A percentile compares a stretch with the other conserved stretches of the same genome.
These are phyloP conservation scores for Dorcus hopei DNA, from an alignment of 2,888 invertebrate species.

Conservation along the genomic window DNA sequence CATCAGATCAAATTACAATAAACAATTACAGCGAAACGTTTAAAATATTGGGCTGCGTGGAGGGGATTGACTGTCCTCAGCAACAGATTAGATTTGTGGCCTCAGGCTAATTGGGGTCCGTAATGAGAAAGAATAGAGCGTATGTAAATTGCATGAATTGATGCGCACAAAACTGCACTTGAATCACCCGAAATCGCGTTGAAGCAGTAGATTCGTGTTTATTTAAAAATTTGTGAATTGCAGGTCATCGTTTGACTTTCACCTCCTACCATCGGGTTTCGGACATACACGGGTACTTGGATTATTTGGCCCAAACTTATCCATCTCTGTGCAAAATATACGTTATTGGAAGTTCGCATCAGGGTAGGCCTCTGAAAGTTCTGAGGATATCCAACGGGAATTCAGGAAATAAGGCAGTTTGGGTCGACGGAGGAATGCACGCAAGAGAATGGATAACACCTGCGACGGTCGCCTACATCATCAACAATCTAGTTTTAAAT, in stretches of 20 bases:
- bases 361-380: constrained; percentile 73
- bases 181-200: not conserved
- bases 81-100: constrained; percentile 59
- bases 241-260: constrained; percentile 68
- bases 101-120: constrained; percentile 63
- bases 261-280: constrained; percentile 68
- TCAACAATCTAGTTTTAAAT: constrained; percentile 67
- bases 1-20: not conserved
- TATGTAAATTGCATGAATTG: constrained; percentile 19
- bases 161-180: not conserved
- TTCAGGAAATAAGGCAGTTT: constrained; percentile 59
- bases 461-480: constrained; percentile 72
- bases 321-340: constrained; percentile 70
- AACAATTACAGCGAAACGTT: constrained; percentile 25
- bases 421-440: constrained; percentile 80
- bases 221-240: not conserved
- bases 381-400: constrained; percentile 68
- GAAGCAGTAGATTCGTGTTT: too few species aligned
- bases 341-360: constrained; percentile 70
- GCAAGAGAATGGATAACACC: constrained; percentile 89
- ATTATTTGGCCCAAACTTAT: constrained; percentile 67
- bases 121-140: constrained; percentile 28
- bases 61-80: constrained; percentile 48
- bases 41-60: constrained; percentile 32
- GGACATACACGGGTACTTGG: constrained; percentile 69